Conservation (phyloP, 2,888 invertebrate genomes). For the Lottia scabra region DNA sequence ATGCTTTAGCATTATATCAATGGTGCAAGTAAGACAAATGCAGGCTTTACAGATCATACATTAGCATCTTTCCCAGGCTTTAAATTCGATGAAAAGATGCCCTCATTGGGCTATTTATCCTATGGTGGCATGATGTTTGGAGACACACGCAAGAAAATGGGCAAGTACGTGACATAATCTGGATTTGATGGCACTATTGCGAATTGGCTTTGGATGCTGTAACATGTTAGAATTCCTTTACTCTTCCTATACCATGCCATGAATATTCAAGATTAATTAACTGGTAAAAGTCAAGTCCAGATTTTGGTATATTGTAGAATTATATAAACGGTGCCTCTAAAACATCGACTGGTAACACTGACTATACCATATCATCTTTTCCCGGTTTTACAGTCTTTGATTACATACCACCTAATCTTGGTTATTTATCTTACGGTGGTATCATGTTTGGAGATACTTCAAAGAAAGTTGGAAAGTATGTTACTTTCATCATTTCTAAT, state of each 20-base stretch:
- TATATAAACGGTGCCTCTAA: conserved; percentile 17
- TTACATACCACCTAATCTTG: conserved; percentile 21
- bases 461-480: conserved; percentile 29
- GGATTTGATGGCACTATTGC: too few species aligned
- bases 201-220: too few species aligned
- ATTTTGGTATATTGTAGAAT: too few species aligned
- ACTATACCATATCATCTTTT: conserved; percentile 33
- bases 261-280: too few species aligned
- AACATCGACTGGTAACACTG: conserved; percentile 16
- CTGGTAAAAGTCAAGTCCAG: too few species aligned
- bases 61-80: conserved; percentile 41
- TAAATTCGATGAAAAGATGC: conserved; percentile 24
- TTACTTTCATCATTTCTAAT: too few species aligned
- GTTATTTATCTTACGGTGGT: conserved; percentile 40
- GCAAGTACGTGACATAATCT: conserved; percentile 24
- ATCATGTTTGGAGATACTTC: conserved; percentile 32
- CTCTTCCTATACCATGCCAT: too few species aligned
- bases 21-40: conserved; percentile 30
- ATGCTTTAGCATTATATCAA: conserved; percentile 26
- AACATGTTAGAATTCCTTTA: too few species aligned
- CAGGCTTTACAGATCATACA: conserved; percentile 19
- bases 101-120: conserved; percentile 34
- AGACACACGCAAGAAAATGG: conserved; percentile 28
- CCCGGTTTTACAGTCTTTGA: conserved; percentile 35
- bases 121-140: conserved; percentile 38